Conservation (phyloP, 2,113 vertebrate genomes). For the Shinisaurus crocodilurus region DNA sequence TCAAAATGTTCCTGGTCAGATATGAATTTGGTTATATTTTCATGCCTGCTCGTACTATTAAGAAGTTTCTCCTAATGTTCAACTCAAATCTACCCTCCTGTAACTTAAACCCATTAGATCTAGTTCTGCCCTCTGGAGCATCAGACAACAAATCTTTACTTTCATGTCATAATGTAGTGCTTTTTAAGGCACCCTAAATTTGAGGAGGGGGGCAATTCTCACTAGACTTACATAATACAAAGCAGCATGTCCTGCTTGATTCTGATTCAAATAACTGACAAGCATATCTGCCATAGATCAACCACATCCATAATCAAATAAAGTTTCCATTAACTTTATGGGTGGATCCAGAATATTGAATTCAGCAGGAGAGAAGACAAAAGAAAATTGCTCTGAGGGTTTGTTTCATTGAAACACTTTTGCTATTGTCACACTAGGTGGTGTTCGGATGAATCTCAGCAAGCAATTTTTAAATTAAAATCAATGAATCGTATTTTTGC, state of each 20-base stretch:
- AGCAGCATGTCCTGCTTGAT: not conserved
- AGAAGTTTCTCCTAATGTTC: not conserved
- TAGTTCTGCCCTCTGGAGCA: not conserved
- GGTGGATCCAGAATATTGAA: slow-evolving; percentile 26
- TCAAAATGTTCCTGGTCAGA: too few species aligned
- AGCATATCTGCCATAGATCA: slow-evolving; percentile 39
- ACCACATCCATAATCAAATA: slow-evolving; percentile 45
- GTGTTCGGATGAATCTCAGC: slow-evolving; percentile 6
- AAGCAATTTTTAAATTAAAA: slow-evolving; percentile 39
- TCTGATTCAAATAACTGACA: slow-evolving; percentile 33
- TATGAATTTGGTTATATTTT: too few species aligned
- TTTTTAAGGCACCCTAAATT: not conserved
- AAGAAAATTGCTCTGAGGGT: slow-evolving; percentile 51
- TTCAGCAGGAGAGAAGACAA: slow-evolving; percentile 38
- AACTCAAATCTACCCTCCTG: not conserved
- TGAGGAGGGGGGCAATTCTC: not conserved
- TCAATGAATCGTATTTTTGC: not conserved
- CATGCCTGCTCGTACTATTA: too few species aligned
- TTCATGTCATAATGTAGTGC: not conserved
- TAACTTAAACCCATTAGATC: not conserved
- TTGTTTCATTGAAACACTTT: slow-evolving; percentile 49
- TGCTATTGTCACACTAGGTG: slow-evolving; percentile 23
- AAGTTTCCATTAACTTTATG: slow-evolving; percentile 45
- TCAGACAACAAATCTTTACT: not conserved
- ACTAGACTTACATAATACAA: not conserved